These are phyloP conservation scores for Sarcoramphus papa DNA, from an alignment of 2,797 vertebrate genomes.

Conservation along the genomic window DNA sequence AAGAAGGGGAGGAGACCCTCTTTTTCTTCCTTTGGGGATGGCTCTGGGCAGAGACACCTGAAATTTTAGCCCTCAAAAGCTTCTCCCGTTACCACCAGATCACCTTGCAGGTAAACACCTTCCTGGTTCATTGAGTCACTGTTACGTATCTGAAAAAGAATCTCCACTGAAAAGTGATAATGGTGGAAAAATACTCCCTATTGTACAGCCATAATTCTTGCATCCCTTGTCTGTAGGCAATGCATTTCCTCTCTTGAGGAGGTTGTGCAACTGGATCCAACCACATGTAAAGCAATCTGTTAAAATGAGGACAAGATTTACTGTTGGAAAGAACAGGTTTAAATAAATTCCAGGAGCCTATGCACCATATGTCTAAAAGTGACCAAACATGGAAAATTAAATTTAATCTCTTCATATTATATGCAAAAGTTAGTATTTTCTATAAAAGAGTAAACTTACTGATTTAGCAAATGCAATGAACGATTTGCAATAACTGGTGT, in stretches of 20 bases:
- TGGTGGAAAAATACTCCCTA: conserved; percentile 55
- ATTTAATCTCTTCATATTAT: neutral
- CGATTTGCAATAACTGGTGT: neutral
- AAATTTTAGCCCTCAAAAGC: conserved; percentile 76
- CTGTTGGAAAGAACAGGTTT: neutral
- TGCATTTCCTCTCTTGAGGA: conserved; percentile 1
- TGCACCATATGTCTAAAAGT: neutral
- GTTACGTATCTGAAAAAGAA: conserved; percentile 65
- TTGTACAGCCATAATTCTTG: conserved; percentile 54
- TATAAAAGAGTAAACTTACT: neutral
- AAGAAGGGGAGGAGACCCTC: conserved; percentile 51
- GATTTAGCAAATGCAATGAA: neutral
- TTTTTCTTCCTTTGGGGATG: conserved; percentile 63
- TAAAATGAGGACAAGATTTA: conserved; percentile 16
- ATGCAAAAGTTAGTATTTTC: neutral
- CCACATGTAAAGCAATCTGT: conserved; percentile 24
- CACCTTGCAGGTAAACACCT: conserved; percentile 76
- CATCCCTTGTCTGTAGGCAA: conserved; percentile 3
- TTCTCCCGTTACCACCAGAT: conserved; percentile 69
- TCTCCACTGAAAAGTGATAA: conserved; percentile 66
- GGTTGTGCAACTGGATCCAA: conserved; percentile 13
- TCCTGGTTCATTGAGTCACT: conserved; percentile 59
- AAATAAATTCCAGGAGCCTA: conserved; percentile 21
- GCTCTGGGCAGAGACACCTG: conserved; percentile 54
- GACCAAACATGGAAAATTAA: neutral